Conservation (phyloP, 1,140 invertebrate species). For the Teleogryllus occipitalis region DNA sequence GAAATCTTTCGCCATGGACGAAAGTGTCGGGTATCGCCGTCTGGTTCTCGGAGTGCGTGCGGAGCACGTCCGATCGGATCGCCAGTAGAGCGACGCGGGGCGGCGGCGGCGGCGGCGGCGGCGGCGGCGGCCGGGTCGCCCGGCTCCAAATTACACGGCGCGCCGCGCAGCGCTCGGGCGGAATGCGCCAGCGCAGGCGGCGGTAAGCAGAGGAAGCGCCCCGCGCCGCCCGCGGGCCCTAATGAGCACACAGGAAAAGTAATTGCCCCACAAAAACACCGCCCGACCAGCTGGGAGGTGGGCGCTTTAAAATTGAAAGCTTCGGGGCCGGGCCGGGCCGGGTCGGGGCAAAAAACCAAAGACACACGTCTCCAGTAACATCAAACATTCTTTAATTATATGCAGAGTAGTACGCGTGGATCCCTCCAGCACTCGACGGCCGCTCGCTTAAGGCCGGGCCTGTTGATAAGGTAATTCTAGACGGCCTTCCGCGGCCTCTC, state of each 20-base stretch:
- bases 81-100: too few species aligned
- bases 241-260: not conserved
- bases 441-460: not conserved
- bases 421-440: not conserved
- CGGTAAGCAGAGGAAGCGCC: not conserved
- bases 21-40: too few species aligned
- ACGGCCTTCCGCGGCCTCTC: not conserved
- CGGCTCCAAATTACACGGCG: not conserved
- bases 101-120: too few species aligned
- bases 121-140: too few species aligned
- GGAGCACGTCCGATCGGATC: too few species aligned
- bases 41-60: too few species aligned
- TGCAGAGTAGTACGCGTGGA: not conserved
- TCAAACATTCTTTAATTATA: conserved; percentile 2
- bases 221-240: not conserved
- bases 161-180: not conserved
- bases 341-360: not conserved
- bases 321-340: not conserved
- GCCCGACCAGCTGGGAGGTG: not conserved
- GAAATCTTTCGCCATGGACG: too few species aligned
- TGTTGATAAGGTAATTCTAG: conserved; percentile 1
- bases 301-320: not conserved
- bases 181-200: not conserved
- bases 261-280: not conserved
- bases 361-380: not conserved